Evolutionary conservation across 2,888 invertebrate genomes (phyloP).

Genomic region (Tenthredo amoena): DNA sequence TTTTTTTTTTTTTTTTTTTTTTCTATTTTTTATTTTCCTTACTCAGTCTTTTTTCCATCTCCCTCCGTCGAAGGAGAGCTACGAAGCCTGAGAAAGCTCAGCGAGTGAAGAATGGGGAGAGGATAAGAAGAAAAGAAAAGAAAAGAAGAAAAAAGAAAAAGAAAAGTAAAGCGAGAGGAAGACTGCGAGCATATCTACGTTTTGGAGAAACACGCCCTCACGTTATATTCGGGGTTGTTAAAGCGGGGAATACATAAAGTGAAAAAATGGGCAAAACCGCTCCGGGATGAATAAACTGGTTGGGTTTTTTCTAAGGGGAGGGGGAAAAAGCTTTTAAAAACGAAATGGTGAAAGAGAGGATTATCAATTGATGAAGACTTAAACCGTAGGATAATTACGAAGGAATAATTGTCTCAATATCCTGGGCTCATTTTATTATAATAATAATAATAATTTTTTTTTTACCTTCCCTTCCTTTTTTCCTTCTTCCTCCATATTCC

Average conservation of each 20-base stretch:
- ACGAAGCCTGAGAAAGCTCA: slow-evolving; percentile 8
- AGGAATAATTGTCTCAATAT: slow-evolving; percentile 35
- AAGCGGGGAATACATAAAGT: neutral
- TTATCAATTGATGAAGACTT: slow-evolving; percentile 42
- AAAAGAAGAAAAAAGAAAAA: slow-evolving; percentile 16
- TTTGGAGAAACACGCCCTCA: neutral
- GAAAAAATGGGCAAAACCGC: slow-evolving; percentile 21
- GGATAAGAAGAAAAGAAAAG: slow-evolving; percentile 4
- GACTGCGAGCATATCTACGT: slow-evolving; percentile 3
- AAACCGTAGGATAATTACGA: slow-evolving; percentile 21
- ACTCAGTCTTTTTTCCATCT: neutral
- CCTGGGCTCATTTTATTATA: neutral
- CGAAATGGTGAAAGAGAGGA: slow-evolving; percentile 11
- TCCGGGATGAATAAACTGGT: slow-evolving; percentile 14
- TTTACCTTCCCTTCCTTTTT: neutral
- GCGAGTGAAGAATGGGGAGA: slow-evolving; percentile 5
- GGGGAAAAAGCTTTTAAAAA: slow-evolving; percentile 1
- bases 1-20: neutral
- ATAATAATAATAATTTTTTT: neutral
- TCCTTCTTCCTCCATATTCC: neutral
- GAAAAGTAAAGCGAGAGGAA: neutral
- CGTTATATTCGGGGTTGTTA: slow-evolving; percentile 15
- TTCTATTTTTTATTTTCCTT: too few species aligned
- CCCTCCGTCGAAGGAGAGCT: slow-evolving; percentile 25
- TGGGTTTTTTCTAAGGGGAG: neutral